Percentiles rank a stretch among this genome's conserved stretches.
phyloP scores from a whole-genome alignment of 2,797 vertebrate genomes.

The Natrix natrix region DNA sequence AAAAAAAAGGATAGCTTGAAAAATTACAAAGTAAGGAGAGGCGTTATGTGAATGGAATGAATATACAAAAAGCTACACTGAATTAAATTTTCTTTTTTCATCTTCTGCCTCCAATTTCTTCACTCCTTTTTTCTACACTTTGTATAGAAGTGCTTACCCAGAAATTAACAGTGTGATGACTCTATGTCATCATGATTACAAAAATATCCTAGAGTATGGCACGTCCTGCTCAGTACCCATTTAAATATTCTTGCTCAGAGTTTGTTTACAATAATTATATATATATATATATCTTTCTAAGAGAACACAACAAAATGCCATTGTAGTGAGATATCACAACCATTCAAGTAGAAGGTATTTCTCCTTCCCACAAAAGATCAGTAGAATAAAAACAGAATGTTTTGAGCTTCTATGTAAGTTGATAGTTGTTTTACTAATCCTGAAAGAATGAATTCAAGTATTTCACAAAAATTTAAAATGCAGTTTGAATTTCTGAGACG shows the following conservation, averaged over 20 bases:
- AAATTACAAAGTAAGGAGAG: not conserved
- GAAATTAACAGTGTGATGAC: not conserved
- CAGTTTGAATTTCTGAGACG: not conserved
- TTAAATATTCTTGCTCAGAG: constrained; percentile 49
- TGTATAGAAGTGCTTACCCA: not conserved
- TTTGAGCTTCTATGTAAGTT: not conserved
- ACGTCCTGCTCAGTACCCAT: constrained; percentile 33
- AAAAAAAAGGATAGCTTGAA: not conserved
- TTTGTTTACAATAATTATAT: constrained; percentile 53
- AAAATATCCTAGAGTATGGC: not conserved
- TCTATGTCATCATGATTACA: not conserved
- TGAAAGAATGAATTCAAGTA: not conserved
- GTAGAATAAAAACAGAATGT: not conserved
- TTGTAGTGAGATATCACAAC: not conserved
- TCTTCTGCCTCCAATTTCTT: not conserved
- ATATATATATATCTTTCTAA: constrained; percentile 8
- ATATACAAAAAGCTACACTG: not conserved
- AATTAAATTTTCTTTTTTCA: not conserved
- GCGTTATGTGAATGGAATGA: not conserved
- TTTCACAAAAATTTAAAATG: not conserved
- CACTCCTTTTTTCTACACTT: no score
- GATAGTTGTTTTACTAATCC: not conserved
- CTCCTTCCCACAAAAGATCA: not conserved
- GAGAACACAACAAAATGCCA: constrained; percentile 7
- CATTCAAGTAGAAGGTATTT: not conserved